These are phyloP conservation scores for Steinernema khuongi DNA, from an alignment of 1,140 invertebrate species.

Conservation along the genomic window DNA sequence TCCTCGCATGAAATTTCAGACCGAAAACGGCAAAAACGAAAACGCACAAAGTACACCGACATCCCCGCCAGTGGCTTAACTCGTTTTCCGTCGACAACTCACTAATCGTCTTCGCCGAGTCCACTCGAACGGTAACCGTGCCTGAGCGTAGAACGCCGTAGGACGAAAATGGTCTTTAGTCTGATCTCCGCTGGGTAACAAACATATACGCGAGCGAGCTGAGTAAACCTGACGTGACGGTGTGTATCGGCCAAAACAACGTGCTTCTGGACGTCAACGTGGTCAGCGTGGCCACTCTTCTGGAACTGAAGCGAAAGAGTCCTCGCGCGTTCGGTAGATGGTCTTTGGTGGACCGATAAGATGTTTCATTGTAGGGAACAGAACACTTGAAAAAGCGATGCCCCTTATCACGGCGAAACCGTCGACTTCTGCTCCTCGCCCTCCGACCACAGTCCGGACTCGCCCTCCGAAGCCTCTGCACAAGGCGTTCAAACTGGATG, in stretches of 20 bases:
- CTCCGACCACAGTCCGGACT: not conserved
- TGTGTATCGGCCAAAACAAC: not conserved
- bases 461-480: not conserved
- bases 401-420: not conserved
- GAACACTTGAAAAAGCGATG: not conserved
- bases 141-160: not conserved
- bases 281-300: not conserved
- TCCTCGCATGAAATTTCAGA: not conserved
- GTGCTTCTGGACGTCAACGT: not conserved
- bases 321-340: not conserved
- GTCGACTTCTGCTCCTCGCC: conserved; percentile 6
- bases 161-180: not conserved
- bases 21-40: conserved; percentile 1
- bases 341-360: not conserved
- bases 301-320: not conserved
- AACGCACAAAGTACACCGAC: not conserved
- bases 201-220: not conserved
- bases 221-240: not conserved
- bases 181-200: not conserved
- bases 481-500: not conserved
- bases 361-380: not conserved
- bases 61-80: conserved; percentile 13
- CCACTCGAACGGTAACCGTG: not conserved
- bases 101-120: not conserved
- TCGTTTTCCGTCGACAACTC: conserved; percentile 27